phyloP scores from a whole-genome alignment of 2,113 vertebrate species.

The Stigmatopora argus region DNA sequence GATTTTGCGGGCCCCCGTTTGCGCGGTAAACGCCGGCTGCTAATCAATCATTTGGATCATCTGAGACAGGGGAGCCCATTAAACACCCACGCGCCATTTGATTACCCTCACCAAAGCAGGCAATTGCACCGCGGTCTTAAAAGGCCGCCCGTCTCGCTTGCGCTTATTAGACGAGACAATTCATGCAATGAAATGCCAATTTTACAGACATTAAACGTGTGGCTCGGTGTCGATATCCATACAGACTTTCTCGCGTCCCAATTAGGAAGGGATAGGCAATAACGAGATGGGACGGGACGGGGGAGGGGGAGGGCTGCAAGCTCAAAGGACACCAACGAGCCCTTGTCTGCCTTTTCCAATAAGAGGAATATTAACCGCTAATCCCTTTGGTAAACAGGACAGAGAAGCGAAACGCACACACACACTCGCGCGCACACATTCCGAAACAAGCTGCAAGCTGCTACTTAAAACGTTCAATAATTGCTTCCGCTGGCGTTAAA shows the following conservation, averaged over 20 bases:
- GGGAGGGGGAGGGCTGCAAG: not conserved
- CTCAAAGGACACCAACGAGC: constrained; percentile 18
- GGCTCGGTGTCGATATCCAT: constrained; percentile 34
- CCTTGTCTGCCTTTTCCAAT: not conserved
- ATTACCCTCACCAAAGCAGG: constrained; percentile 32
- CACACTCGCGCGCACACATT: not conserved
- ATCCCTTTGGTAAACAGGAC: constrained; percentile 11
- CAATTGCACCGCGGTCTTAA: constrained; percentile 10
- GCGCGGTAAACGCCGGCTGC: constrained; percentile 30
- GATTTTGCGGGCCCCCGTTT: constrained; percentile 1
- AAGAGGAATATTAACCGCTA: constrained; percentile 13
- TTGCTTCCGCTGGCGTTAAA: not conserved
- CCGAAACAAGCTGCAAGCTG: not conserved
- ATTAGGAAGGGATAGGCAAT: constrained; percentile 22
- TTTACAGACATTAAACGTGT: constrained; percentile 15
- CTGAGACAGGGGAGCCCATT: constrained; percentile 51
- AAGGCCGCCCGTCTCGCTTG: constrained; percentile 14
- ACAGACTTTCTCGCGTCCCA: constrained; percentile 28
- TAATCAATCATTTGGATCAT: constrained; percentile 49
- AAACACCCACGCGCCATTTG: constrained; percentile 44
- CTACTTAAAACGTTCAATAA: not conserved
- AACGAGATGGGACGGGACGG: constrained; percentile 14
- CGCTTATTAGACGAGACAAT: constrained; percentile 19
- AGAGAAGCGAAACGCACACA: not conserved
- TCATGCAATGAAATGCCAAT: constrained; percentile 18